phyloP scores from a whole-genome alignment of 2,888 invertebrate genomes.

The Pollenia amentaria region DNA sequence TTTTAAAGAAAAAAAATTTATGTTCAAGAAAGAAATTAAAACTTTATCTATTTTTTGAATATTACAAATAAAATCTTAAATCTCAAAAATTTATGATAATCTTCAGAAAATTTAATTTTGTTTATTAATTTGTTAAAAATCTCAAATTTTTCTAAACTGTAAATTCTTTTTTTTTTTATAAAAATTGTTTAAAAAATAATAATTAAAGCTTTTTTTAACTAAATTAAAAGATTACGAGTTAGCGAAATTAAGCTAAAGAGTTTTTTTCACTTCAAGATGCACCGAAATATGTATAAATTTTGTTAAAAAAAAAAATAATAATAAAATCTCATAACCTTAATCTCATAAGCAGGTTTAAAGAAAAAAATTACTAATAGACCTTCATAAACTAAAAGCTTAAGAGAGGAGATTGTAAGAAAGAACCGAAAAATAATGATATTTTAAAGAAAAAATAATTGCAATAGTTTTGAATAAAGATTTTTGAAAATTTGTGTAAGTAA shows the following conservation, averaged over 20 bases:
- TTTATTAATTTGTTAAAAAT: background rate
- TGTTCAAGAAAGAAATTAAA: too few relatives aligned
- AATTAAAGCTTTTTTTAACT: constrained; percentile 51
- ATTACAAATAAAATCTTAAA: too few relatives aligned
- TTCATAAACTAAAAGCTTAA: constrained; percentile 52
- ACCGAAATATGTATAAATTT: constrained; percentile 7
- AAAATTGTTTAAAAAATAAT: constrained; percentile 40
- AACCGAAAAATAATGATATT: background rate
- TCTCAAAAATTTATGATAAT: too few relatives aligned
- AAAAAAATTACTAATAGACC: constrained; percentile 20
- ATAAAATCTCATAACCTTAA: constrained; percentile 37
- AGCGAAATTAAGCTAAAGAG: constrained; percentile 19
- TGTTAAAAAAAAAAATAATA: constrained; percentile 33
- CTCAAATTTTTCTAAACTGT: background rate
- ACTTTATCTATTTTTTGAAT: too few relatives aligned
- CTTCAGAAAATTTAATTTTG: too few relatives aligned
- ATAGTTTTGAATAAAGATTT: constrained; percentile 52
- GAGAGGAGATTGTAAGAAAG: constrained; percentile 20
- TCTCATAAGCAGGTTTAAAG: constrained; percentile 28
- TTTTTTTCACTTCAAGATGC: constrained; percentile 5
- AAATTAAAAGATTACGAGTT: constrained; percentile 45
- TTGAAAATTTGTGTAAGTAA: constrained; percentile 33
- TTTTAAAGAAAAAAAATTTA: too few relatives aligned
- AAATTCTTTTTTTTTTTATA: constrained; percentile 15
- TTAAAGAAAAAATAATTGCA: constrained; percentile 5